Percentiles rank a stretch among this genome's conserved stretches.
phyloP scores from a whole-genome alignment of 2,888 invertebrate species.

The Venusia cambrica region DNA sequence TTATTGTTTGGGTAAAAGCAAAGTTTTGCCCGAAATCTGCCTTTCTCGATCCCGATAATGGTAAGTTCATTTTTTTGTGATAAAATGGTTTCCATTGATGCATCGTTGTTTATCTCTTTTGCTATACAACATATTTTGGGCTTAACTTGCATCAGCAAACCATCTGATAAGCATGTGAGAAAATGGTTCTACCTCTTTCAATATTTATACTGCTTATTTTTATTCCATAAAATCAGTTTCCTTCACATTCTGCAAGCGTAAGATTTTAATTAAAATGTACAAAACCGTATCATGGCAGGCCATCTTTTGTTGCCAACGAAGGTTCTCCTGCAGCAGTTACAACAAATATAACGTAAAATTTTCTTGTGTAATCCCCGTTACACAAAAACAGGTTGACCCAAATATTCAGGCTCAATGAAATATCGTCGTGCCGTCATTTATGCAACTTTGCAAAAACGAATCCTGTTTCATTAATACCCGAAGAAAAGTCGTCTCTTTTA shows the following conservation, averaged over 20 bases:
- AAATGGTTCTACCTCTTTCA: too few species aligned
- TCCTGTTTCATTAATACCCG: constrained; percentile 52
- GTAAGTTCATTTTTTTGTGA: constrained; percentile 35
- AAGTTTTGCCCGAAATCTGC: constrained; percentile 49
- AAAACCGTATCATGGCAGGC: constrained; percentile 64
- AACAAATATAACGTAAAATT: constrained; percentile 74
- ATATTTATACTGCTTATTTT: too few species aligned
- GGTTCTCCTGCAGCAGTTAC: constrained; percentile 66
- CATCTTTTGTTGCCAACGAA: constrained; percentile 68
- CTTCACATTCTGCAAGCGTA: constrained; percentile 47
- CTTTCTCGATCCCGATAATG: constrained; percentile 48
- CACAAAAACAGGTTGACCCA: constrained; percentile 79
- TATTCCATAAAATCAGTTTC: too few species aligned
- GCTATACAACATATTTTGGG: too few species aligned
- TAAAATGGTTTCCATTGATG: constrained; percentile 26
- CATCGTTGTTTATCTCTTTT: constrained; percentile 7
- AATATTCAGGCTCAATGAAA: constrained; percentile 73
- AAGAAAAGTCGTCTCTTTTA: constrained; percentile 59
- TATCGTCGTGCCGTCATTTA: constrained; percentile 73
- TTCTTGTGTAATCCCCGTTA: constrained; percentile 75
- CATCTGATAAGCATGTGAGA: too few species aligned
- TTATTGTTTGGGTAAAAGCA: constrained; percentile 49
- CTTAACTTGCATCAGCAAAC: too few species aligned
- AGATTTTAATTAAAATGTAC: constrained; percentile 77
- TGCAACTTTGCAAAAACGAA: constrained; percentile 77